phyloP scores from a whole-genome alignment of 1,140 invertebrate genomes.

The Cydia strobilella region DNA sequence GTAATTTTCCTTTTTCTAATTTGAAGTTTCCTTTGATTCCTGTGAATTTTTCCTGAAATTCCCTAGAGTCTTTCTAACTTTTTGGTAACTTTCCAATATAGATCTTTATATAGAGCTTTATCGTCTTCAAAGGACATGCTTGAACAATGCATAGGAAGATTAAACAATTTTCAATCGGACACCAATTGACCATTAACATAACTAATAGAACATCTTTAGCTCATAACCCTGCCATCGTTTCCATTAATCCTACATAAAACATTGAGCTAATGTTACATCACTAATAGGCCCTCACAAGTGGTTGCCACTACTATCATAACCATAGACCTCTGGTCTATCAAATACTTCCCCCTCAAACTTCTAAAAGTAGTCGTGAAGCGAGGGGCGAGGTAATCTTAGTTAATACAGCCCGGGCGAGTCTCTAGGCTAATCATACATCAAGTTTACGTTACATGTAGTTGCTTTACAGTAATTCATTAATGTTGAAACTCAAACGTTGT shows the following conservation, averaged over 20 bases:
- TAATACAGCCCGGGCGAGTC: background rate
- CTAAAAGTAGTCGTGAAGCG: background rate
- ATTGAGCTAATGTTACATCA: conserved; percentile 44
- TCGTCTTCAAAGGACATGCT: background rate
- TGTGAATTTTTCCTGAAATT: too few species aligned
- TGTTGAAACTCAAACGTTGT: conserved; percentile 48
- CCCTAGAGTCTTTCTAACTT: too few species aligned
- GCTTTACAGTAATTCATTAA: conserved; percentile 63
- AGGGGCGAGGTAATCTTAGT: conserved; percentile 19
- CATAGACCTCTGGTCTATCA: background rate
- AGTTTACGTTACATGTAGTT: conserved; percentile 39
- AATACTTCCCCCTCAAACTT: background rate
- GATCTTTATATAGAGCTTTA: too few species aligned
- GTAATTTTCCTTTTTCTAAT: too few species aligned
- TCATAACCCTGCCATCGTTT: conserved; percentile 43
- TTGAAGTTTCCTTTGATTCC: too few species aligned
- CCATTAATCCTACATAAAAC: conserved; percentile 50
- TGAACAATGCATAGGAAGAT: background rate
- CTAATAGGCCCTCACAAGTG: conserved; percentile 47
- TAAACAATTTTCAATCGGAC: conserved; percentile 16
- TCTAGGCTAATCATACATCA: conserved; percentile 38
- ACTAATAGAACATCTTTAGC: conserved; percentile 31
- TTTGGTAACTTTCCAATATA: too few species aligned
- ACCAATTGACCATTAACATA: conserved; percentile 14
- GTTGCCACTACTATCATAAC: conserved; percentile 36